A percentile compares a stretch with the other conserved stretches of the same genome.
Conservation (phyloP, 2,888 invertebrate species). For the Chirona hameri region DNA sequence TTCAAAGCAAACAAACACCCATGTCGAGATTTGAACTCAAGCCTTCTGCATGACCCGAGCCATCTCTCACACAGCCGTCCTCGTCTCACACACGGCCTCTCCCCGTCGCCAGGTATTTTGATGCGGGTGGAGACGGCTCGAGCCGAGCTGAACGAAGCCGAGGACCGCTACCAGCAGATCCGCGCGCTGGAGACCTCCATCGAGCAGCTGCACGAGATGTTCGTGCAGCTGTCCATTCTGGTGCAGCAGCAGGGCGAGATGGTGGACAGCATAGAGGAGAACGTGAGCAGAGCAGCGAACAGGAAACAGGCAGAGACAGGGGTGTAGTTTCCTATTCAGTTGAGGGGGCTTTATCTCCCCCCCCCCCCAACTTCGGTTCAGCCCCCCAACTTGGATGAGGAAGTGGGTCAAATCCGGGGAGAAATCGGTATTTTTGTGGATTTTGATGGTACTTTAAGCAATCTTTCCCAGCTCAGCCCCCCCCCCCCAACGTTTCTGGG, state of each 20-base stretch:
- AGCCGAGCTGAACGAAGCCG: background rate
- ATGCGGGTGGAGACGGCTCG: background rate
- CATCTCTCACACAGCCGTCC: background rate
- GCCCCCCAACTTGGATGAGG: too few relatives aligned
- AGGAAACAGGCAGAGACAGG: too few relatives aligned
- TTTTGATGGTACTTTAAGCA: too few relatives aligned
- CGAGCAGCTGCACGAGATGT: conserved; percentile 22
- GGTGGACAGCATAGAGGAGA: background rate
- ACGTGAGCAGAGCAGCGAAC: background rate
- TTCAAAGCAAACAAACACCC: too few relatives aligned
- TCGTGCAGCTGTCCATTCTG: background rate
- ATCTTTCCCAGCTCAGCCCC: too few relatives aligned
- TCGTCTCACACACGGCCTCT: background rate
- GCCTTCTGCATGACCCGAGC: background rate
- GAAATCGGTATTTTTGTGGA: too few relatives aligned
- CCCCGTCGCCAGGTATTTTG: background rate
- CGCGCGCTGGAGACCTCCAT: background rate
- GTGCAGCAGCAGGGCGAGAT: background rate
- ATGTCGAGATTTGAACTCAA: too few relatives aligned
- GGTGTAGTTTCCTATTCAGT: too few relatives aligned
- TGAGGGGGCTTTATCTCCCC: too few relatives aligned
- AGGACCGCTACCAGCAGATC: conserved; percentile 1
- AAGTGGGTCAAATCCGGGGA: too few relatives aligned
- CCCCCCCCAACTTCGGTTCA: too few relatives aligned
- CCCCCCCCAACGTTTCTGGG: too few relatives aligned